Base-by-base conservation (phyloP, 2,888 invertebrate species). In the Ischnus inquisitorius region DNA sequence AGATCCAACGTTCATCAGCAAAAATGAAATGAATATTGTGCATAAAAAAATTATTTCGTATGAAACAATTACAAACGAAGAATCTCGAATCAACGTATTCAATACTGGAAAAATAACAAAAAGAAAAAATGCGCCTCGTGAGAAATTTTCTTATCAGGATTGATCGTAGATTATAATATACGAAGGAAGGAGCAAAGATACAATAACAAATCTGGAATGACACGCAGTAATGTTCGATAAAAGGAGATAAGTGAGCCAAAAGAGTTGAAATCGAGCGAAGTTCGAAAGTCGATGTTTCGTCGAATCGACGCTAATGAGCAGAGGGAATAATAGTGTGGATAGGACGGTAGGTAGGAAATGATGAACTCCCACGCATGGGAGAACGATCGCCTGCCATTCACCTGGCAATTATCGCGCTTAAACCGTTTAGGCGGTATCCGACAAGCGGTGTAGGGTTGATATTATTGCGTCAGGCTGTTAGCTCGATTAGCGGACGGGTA, bases 381-480 rank as follows among this genome's bases (percentile, higher is more conserved):
- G 81, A 87, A 86, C 82, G 69, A 81, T 71, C 60, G 83, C 43
- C 87, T 87, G 90, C 87, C 90, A 82, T 88, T 91, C 90, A 90
- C 89, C 91, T 90, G 90, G 89, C 91, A 91, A 91, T 91, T 90
- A 91, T 87, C 85, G 85, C 84, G 85, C 83, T 78, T 88, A 88
- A 91, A 90, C 84, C 88, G 87, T 85, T 90, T 88, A 83, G 83
- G 87, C 71, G 86, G 87, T 82, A 82, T 85, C 85, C 79, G 87
- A 85, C 82, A 68, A 79, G 78, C 82, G 80, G 80, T 71, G 75
- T 48, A 79, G 86, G 90, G 77, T 88, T 87, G 87, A 90, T 90
- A 88, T 90, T 89, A 91, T 91, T 90, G 88, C 91, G 88, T 90
- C 86, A 89, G 88, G 87, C 89, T 88, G 90, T 92, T 90, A 90